Percentiles rank a stretch among this genome's conserved stretches.
Conservation (phyloP, 2,888 invertebrate species). For the Crepidodera aurea region DNA sequence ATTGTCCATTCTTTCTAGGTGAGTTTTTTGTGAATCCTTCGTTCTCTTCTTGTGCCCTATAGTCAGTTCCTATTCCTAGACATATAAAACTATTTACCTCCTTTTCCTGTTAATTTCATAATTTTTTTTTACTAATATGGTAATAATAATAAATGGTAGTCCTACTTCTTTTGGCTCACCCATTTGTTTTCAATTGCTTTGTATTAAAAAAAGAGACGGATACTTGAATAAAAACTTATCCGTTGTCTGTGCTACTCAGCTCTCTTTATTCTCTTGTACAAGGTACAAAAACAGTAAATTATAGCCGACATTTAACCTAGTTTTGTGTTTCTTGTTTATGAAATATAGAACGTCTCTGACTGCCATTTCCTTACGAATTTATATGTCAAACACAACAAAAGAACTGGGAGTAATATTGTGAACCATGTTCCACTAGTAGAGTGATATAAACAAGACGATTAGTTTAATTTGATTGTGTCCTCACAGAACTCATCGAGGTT, state of each 20-base stretch:
- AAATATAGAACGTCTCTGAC: slow-evolving; percentile 16
- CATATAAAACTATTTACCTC: too few relatives aligned
- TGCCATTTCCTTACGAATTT: slow-evolving; percentile 44
- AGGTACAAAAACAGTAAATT: slow-evolving; percentile 33
- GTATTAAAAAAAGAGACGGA: too few relatives aligned
- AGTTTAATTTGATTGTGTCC: slow-evolving; percentile 22
- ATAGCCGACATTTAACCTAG: slow-evolving; percentile 31
- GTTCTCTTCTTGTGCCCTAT: too few relatives aligned
- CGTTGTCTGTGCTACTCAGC: slow-evolving; percentile 15
- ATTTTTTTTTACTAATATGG: too few relatives aligned
- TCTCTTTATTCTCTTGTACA: slow-evolving; percentile 17
- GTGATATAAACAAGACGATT: slow-evolving; percentile 28
- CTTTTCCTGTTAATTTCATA: too few relatives aligned
- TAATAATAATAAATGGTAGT: too few relatives aligned
- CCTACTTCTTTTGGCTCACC: too few relatives aligned
- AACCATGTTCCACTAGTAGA: slow-evolving; percentile 38
- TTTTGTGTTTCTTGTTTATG: slow-evolving; percentile 16
- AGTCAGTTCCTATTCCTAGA: too few relatives aligned
- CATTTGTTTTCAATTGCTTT: too few relatives aligned
- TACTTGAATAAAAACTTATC: not conserved
- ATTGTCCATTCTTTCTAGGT: too few relatives aligned
- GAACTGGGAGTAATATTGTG: slow-evolving; percentile 40
- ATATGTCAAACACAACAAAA: slow-evolving; percentile 46
- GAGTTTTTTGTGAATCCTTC: too few relatives aligned
- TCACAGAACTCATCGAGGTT: not conserved